Conservation (phyloP, 2,113 vertebrate genomes). For the Cygnus atratus region DNA sequence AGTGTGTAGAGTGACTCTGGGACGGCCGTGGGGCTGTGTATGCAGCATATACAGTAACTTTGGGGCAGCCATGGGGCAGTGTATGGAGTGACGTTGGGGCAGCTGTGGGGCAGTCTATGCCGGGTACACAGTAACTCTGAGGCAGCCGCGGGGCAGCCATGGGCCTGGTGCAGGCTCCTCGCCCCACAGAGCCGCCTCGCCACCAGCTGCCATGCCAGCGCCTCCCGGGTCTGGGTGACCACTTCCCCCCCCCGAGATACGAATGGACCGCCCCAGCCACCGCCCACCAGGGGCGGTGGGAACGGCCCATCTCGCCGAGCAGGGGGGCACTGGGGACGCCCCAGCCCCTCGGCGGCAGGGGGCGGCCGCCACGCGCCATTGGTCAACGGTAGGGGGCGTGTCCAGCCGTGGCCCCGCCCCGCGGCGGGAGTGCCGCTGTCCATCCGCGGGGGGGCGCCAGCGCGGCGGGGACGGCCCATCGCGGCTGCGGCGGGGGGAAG, state of each 20-base stretch:
- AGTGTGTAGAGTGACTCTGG: too few relatives aligned
- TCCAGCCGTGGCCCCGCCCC: background rate
- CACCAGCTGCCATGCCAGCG: background rate
- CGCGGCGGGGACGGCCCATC: too few relatives aligned
- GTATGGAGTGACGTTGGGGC: background rate
- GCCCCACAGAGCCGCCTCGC: too few relatives aligned
- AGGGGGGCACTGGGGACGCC: background rate
- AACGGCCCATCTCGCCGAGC: background rate
- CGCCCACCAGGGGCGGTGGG: background rate
- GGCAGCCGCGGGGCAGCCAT: background rate
- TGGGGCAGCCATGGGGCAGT: background rate
- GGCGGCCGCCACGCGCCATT: background rate
- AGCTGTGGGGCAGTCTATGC: background rate
- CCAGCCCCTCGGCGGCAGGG: background rate
- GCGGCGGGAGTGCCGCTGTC: too few relatives aligned
- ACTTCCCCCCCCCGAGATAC: rapidly evolving
- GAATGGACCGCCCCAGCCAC: background rate
- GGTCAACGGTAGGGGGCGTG: background rate
- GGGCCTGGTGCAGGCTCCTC: background rate
- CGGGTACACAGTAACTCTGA: too few relatives aligned
- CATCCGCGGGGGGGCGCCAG: too few relatives aligned
- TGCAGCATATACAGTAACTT: too few relatives aligned
- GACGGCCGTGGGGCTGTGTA: too few relatives aligned
- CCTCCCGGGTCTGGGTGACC: rapidly evolving
- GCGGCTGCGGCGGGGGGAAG: too few relatives aligned